phyloP scores from a whole-genome alignment of 2,113 vertebrate genomes.

The Archilochus colubris region DNA sequence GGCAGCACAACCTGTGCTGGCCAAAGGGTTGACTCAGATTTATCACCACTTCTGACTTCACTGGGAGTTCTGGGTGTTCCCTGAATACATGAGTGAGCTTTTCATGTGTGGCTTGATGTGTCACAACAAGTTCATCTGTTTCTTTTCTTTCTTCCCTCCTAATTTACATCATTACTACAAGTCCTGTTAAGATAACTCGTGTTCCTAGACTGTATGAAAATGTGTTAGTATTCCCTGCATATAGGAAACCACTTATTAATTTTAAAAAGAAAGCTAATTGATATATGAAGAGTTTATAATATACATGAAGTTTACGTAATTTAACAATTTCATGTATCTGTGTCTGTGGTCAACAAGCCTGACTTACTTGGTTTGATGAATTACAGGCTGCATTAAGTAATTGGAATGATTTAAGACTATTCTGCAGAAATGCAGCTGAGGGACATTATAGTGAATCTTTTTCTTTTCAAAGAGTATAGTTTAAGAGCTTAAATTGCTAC shows the following conservation, averaged over 20 bases:
- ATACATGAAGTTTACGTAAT: conserved; percentile 33
- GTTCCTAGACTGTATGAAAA: background rate
- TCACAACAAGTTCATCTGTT: background rate
- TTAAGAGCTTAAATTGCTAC: conserved; percentile 65
- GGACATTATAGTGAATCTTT: conserved; percentile 45
- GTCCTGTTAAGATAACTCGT: background rate
- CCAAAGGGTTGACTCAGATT: background rate
- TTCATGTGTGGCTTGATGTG: background rate
- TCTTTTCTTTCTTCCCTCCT: background rate
- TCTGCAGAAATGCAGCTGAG: conserved; percentile 60
- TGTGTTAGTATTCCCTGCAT: background rate
- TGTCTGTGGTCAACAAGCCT: conserved; percentile 43
- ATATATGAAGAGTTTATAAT: conserved; percentile 11
- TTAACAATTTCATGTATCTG: conserved; percentile 61
- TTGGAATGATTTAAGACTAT: conserved; percentile 52
- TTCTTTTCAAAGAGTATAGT: conserved; percentile 65
- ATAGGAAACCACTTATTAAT: background rate
- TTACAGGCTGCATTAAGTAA: conserved; percentile 72
- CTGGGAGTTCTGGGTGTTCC: background rate
- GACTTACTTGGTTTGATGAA: conserved; percentile 64
- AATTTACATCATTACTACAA: background rate
- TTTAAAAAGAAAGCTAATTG: background rate
- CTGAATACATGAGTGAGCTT: background rate
- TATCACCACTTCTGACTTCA: background rate
- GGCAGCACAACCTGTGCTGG: background rate